Base-by-base conservation (phyloP, 2,797 vertebrate genomes). In the Ptychadena robeensis region DNA sequence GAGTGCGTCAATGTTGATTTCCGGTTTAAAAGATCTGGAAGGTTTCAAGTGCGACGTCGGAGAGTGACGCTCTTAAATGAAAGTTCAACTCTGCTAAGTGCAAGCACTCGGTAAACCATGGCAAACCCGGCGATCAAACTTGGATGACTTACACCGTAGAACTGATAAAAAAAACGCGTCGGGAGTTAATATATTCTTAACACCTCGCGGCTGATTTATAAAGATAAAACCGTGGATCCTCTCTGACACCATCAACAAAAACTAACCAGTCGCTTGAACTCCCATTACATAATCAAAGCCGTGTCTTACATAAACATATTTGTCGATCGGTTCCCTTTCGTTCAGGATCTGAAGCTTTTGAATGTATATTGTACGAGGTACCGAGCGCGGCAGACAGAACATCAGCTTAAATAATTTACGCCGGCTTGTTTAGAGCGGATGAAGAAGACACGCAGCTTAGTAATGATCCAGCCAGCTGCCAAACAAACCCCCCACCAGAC, bases 361-460 rank as follows among this genome's bases (percentile, higher is more conserved):
- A n/a, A 83, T 66, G 57, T 79, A 70, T 67, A 44, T 73, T 65
- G 68, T 73, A 66, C n/a, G 25, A 32, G 59, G 31, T n/a, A 77
- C 22, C 28, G 73, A 82, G 35, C 57, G 35, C 57, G 35, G 53
- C 40, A 70, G 53, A 76, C 34, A 35, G 35, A 37, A 9, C 68
- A 68, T 28, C 6, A 11, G n/a, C n/a, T n/a, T 84, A 63, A 84
- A 74, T 84, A 73, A 79, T 80, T 84, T 15, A 84, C 57, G 63
- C 57, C n/a, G 70, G 7, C 68, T 48, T 30, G 30, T 48, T n/a
- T n/a, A n/a, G n/a, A n/a, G 48, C 44, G 31, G 35, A 15, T 73
- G 35, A 79, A 66, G 30, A 53, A 27, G 40, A 79, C 59, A 61
- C 40, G 53, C n/a, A n/a, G n/a, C 44, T 37, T 57, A 61, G 69